These are phyloP conservation scores for Anseranas semipalmata DNA, from an alignment of 2,113 vertebrate species.

Conservation along the genomic window DNA sequence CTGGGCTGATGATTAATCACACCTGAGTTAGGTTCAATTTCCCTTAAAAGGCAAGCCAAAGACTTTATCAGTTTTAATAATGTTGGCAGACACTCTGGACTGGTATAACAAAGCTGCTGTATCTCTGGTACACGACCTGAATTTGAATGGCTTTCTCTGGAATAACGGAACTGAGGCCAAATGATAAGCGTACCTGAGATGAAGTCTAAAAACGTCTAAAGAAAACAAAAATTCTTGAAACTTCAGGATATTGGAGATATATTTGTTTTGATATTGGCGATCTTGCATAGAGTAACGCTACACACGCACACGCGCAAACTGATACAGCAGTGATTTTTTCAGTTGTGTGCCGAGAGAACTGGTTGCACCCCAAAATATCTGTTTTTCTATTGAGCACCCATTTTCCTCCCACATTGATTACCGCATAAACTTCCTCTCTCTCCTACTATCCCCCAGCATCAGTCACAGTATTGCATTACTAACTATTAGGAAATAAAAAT, in stretches of 20 bases:
- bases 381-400: neutral
- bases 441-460: neutral
- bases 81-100: neutral
- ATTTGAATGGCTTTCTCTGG: neutral
- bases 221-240: neutral
- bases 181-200: neutral
- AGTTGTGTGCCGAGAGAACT: fast-evolving
- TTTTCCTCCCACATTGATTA: neutral
- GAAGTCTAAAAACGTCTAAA: neutral
- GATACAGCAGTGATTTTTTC: neutral
- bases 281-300: neutral
- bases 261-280: neutral
- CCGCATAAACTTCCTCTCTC: neutral
- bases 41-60: slow-evolving; percentile 4
- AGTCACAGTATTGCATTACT: neutral
- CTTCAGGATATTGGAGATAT: neutral
- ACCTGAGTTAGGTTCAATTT: neutral
- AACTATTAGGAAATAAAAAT: neutral
- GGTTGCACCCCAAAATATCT: neutral
- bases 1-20: neutral
- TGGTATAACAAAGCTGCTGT: neutral
- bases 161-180: neutral
- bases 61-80: slow-evolving; percentile 27
- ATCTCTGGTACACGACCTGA: neutral
- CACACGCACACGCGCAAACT: neutral